Evolutionary conservation across 2,888 invertebrate genomes (phyloP).

Genomic region (Drosophila anceps): DNA sequence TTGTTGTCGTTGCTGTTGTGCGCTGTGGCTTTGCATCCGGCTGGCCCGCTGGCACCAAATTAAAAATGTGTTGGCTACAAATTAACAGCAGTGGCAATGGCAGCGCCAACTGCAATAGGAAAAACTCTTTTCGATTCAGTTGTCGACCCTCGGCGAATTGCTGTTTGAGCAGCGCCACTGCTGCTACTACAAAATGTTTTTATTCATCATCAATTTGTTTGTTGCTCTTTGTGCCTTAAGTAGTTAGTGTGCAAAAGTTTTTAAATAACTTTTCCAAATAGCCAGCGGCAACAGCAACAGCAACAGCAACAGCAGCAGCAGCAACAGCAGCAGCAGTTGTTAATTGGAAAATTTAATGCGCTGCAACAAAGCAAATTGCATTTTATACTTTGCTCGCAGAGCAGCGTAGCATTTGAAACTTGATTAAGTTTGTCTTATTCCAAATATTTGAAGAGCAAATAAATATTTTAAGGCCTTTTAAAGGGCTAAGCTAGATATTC

Average conservation of each 20-base stretch:
- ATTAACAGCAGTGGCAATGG: constrained; percentile 58
- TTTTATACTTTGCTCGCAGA: not conserved
- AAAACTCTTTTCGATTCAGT: constrained; percentile 1
- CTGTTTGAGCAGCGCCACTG: constrained; percentile 13
- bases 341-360: constrained; percentile 25
- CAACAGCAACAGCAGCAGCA: not conserved
- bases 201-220: constrained; percentile 68
- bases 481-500: too few species aligned
- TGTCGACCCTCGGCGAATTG: constrained; percentile 16
- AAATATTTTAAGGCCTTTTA: not conserved
- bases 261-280: constrained; percentile 29
- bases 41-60: constrained; percentile 43
- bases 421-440: constrained; percentile 1
- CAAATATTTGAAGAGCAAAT: not conserved
- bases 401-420: not conserved
- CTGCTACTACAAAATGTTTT: constrained; percentile 62
- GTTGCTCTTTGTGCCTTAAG: constrained; percentile 34
- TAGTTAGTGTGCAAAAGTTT: constrained; percentile 23
- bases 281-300: not conserved
- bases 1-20: constrained; percentile 5
- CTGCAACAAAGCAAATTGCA: constrained; percentile 10
- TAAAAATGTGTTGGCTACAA: constrained; percentile 64
- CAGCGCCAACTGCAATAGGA: constrained; percentile 6
- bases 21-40: constrained; percentile 14
- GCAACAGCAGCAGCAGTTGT: not conserved